Percentiles rank a stretch among this genome's conserved stretches.
Conservation (phyloP, 2,797 vertebrate genomes). For the Anabas testudineus region DNA sequence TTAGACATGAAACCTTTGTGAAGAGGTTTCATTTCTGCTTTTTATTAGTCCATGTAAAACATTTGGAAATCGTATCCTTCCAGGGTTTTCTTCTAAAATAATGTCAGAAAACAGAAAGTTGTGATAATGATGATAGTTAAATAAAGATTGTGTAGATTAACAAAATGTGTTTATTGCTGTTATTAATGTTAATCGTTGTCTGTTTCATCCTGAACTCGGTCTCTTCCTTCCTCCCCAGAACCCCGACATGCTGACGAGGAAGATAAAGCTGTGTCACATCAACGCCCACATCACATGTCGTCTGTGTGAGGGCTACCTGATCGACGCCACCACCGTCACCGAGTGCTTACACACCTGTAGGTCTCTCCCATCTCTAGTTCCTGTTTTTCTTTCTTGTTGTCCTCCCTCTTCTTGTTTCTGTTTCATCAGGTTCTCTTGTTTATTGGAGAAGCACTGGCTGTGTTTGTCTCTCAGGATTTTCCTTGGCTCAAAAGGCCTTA, state of each 20-base stretch:
- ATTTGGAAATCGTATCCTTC: not conserved
- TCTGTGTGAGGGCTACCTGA: constrained; percentile 98
- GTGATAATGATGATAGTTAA: too few relatives aligned
- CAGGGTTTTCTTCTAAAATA: not conserved
- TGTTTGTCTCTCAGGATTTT: constrained; percentile 11
- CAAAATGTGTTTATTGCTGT: too few relatives aligned
- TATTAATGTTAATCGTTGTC: too few relatives aligned
- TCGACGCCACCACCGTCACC: constrained; percentile 98
- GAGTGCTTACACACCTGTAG: constrained; percentile 99
- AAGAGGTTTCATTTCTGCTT: not conserved
- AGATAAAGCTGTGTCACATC: constrained; percentile 99
- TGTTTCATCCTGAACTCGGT: not conserved
- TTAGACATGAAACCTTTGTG: not conserved
- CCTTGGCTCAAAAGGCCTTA: constrained; percentile 3
- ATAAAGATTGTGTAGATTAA: too few relatives aligned
- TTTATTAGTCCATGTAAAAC: not conserved
- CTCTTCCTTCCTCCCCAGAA: constrained; percentile 67
- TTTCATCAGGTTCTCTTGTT: constrained; percentile 10
- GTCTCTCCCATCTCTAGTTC: constrained; percentile 61
- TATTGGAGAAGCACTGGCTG: not conserved
- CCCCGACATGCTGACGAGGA: constrained; percentile 98
- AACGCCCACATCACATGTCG: constrained; percentile 99
- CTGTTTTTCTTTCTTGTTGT: not conserved
- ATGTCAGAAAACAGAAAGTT: not conserved
- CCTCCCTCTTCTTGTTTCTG: not conserved